phyloP scores from a whole-genome alignment of 64 coral and sea anemone species.

The Montipora sp. region DNA sequence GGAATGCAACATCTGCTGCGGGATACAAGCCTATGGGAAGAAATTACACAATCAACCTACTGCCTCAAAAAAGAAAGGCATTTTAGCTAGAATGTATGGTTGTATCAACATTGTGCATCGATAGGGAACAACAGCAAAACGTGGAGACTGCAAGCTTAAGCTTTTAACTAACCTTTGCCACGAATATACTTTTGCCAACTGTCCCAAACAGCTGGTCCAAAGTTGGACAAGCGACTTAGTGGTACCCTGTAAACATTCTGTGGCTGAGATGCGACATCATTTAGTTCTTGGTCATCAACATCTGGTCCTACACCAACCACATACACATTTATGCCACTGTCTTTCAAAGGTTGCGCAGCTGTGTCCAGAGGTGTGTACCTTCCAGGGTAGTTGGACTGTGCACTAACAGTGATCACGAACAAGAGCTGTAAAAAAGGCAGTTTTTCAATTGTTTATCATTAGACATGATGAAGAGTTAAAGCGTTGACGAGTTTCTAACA shows the following conservation, averaged over 20 bases:
- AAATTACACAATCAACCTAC: neutral
- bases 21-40: constrained; percentile 16
- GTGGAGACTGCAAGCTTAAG: neutral
- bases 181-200: constrained; percentile 50
- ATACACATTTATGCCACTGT: constrained; percentile 44
- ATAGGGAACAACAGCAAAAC: neutral
- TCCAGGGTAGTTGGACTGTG: constrained; percentile 31
- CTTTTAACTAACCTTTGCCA: neutral
- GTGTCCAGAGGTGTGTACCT: constrained; percentile 21
- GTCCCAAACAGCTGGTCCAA: constrained; percentile 37
- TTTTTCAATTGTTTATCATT: too few species aligned
- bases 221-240: constrained; percentile 15
- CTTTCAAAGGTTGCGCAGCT: constrained; percentile 21
- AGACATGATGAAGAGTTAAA: too few species aligned
- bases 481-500: too few species aligned
- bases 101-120: too few species aligned
- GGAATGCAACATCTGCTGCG: constrained; percentile 64
- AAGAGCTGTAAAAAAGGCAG: constrained; percentile 28
- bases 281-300: constrained; percentile 31
- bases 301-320: constrained; percentile 52
- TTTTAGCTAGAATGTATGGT: too few species aligned
- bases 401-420: constrained; percentile 47
- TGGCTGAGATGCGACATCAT: constrained; percentile 57
- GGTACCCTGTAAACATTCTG: constrained; percentile 54
- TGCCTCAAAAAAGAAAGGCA: too few species aligned